Evolutionary conservation across 2,113 vertebrate genomes (phyloP).

Genomic region (Peromyscus californicus): DNA sequence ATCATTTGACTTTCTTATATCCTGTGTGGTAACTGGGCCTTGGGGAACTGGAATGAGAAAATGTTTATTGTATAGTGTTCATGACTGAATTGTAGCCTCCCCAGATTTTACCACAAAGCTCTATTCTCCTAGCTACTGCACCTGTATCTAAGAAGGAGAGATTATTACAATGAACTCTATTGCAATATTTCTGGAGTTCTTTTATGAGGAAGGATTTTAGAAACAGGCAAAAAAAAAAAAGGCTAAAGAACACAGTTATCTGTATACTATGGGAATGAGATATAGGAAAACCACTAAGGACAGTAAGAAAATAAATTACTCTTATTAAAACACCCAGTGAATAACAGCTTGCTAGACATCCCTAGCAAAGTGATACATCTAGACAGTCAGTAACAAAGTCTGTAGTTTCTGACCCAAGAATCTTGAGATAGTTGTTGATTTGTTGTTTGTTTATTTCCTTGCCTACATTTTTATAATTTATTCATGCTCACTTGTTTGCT

Average conservation of each 20-base stretch:
- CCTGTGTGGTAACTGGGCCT: neutral
- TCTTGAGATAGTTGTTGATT: neutral
- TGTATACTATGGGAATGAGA: neutral
- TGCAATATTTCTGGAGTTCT: no score
- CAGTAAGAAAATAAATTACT: neutral
- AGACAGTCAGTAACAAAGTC: neutral
- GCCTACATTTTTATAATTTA: neutral
- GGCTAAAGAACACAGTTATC: neutral
- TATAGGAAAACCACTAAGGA: neutral
- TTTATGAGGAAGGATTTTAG: neutral
- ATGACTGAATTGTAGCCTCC: neutral
- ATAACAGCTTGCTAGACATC: neutral
- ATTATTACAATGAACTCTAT: neutral
- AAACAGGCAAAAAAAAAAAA: neutral
- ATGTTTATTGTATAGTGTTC: neutral
- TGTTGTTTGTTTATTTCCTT: neutral
- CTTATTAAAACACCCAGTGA: neutral
- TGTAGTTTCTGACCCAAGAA: neutral
- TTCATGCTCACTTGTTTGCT: neutral
- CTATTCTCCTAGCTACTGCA: neutral
- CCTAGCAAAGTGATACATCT: neutral
- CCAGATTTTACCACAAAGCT: neutral
- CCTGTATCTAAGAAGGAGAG: neutral
- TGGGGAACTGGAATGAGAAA: neutral
- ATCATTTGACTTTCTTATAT: neutral